These are phyloP conservation scores for Lepisosteus osseus DNA, from an alignment of 2,113 vertebrate genomes.

Conservation along the genomic window DNA sequence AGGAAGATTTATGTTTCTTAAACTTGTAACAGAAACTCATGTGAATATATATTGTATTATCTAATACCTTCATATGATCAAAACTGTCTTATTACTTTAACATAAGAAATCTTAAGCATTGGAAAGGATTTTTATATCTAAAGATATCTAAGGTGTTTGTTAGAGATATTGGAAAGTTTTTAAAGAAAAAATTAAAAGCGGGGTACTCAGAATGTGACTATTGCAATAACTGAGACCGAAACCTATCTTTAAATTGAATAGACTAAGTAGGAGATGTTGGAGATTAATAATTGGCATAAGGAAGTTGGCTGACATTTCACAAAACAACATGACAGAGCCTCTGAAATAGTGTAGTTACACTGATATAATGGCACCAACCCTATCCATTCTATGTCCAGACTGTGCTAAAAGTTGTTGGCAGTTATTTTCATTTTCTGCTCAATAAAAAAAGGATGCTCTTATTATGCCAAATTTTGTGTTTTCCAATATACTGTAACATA, in stretches of 20 bases:
- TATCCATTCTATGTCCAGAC: neutral
- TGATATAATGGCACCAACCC: neutral
- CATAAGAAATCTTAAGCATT: neutral
- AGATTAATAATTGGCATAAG: neutral
- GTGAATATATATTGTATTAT: neutral
- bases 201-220: neutral
- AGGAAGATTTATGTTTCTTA: too few relatives aligned
- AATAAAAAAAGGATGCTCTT: too few relatives aligned
- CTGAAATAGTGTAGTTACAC: neutral
- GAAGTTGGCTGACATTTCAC: neutral
- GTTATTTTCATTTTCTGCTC: neutral
- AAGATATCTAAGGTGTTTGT: neutral
- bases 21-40: too few relatives aligned
- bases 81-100: neutral
- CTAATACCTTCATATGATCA: neutral
- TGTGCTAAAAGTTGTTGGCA: neutral
- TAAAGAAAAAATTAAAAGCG: neutral
- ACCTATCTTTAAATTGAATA: neutral
- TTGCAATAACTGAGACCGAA: neutral
- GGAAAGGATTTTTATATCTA: neutral
- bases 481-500: too few relatives aligned
- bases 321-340: neutral
- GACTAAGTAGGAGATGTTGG: neutral
- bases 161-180: neutral
- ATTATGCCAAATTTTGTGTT: too few relatives aligned